A percentile compares a stretch with the other conserved stretches of the same genome.
phyloP scores from a whole-genome alignment of 1,140 invertebrate species.

The Cotesia glomerata region DNA sequence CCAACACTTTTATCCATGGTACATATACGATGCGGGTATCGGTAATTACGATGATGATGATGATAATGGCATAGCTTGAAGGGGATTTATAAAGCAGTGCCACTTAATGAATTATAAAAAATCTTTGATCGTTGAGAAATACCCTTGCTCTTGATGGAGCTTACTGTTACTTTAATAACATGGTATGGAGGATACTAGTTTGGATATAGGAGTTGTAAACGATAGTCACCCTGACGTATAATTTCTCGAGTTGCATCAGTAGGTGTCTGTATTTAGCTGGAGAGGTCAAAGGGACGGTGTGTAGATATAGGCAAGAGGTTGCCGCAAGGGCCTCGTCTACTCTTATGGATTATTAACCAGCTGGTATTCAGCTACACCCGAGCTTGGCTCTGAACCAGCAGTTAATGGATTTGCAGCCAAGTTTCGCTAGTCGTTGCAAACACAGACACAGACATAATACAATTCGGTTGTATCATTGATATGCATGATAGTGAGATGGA shows the following conservation, averaged over 20 bases:
- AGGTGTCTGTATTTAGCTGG: background rate
- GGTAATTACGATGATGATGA: no score
- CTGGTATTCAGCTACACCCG: constrained; percentile 20
- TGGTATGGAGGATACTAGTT: background rate
- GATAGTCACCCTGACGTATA: constrained; percentile 8
- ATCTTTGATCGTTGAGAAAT: constrained; percentile 8
- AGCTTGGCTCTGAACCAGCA: constrained; percentile 29
- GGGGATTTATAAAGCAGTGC: background rate
- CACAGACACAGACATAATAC: no score
- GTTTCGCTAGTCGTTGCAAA: constrained; percentile 25
- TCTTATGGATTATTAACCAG: constrained; percentile 30
- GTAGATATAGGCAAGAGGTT: constrained; percentile 6
- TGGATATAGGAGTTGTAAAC: background rate
- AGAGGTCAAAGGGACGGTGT: constrained; percentile 11
- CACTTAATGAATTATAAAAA: background rate
- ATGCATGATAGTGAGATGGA: no score
- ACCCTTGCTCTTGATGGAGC: background rate
- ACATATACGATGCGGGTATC: no score
- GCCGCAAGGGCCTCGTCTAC: constrained; percentile 12
- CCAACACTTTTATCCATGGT: no score
- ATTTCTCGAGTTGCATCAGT: constrained; percentile 9
- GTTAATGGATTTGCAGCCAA: constrained; percentile 31
- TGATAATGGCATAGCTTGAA: background rate
- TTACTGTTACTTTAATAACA: no score
- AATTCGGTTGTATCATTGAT: no score